Percentiles rank a stretch among this genome's conserved stretches.
These are phyloP conservation scores for Macroramphosus scolopax DNA, from an alignment of 2,797 vertebrate genomes.

Conservation along the genomic window DNA sequence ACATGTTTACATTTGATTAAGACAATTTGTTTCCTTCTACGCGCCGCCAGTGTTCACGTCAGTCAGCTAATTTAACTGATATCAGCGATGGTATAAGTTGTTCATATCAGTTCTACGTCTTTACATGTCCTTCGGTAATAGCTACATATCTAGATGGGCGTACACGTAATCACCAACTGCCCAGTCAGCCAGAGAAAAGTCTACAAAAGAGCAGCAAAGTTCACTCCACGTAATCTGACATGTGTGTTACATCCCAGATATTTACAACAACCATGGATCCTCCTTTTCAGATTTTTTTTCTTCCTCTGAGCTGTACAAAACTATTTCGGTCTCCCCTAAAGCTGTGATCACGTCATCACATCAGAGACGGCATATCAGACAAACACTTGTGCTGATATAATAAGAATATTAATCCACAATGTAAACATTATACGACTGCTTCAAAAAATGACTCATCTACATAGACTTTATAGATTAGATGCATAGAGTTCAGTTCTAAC, in stretches of 20 bases:
- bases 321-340: conserved; percentile 33
- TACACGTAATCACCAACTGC: conserved; percentile 10
- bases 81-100: too few species aligned
- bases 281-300: too few species aligned
- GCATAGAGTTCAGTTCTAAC: conserved; percentile 76
- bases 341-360: conserved; percentile 55
- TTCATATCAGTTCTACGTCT: conserved; percentile 27
- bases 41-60: too few species aligned
- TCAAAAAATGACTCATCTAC: conserved; percentile 57
- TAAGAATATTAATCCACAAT: conserved; percentile 68
- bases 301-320: conserved; percentile 28
- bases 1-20: too few species aligned
- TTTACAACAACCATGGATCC: conserved; percentile 46
- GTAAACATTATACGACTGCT: conserved; percentile 78
- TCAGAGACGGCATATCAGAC: conserved; percentile 65
- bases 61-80: too few species aligned
- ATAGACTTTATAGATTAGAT: conserved; percentile 63
- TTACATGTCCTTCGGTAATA: conserved; percentile 29
- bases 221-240: conserved; percentile 54
- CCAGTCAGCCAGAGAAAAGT: conserved; percentile 43
- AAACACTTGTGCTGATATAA: conserved; percentile 71
- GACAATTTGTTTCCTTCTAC: too few species aligned
- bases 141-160: conserved; percentile 56
- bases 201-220: conserved; percentile 67
- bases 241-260: conserved; percentile 51